Evolutionary conservation across 1,140 invertebrate genomes (phyloP).

Genomic region (Bathynomus jamesi): DNA sequence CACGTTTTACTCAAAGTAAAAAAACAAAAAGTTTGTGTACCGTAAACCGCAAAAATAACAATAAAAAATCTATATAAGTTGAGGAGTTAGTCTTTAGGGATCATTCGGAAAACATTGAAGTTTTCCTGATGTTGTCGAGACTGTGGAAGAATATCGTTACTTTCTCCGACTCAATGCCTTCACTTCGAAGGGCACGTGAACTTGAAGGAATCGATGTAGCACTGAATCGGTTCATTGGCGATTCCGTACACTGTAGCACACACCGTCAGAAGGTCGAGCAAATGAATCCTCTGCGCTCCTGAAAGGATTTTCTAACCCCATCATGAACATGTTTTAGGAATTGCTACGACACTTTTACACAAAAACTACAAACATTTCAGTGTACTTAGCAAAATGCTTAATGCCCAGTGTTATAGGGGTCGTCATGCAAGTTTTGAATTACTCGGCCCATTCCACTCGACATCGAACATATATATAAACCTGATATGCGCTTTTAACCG

Average conservation of each 20-base stretch:
- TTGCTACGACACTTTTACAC: no score
- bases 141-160: conserved; percentile 98
- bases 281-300: conserved; percentile 78
- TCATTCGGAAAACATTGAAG: conserved; percentile 96
- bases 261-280: conserved; percentile 68
- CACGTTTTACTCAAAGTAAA: no score
- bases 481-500: no score
- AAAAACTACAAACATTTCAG: no score
- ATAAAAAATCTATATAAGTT: no score
- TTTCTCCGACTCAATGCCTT: conserved; percentile 93
- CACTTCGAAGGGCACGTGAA: conserved; percentile 96
- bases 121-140: conserved; percentile 93
- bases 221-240: conserved; percentile 82
- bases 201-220: conserved; percentile 94
- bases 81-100: conserved; percentile 96
- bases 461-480: no score
- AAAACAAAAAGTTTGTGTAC: no score
- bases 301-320: conserved; percentile 97
- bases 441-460: no score
- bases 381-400: no score
- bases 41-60: no score
- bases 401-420: no score
- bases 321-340: conserved; percentile 99
- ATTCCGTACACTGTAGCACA: conserved; percentile 83
- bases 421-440: no score